A percentile compares a stretch with the other conserved stretches of the same genome.
These are phyloP conservation scores for Ctena decussata DNA, from an alignment of 2,888 invertebrate species.

Conservation along the genomic window DNA sequence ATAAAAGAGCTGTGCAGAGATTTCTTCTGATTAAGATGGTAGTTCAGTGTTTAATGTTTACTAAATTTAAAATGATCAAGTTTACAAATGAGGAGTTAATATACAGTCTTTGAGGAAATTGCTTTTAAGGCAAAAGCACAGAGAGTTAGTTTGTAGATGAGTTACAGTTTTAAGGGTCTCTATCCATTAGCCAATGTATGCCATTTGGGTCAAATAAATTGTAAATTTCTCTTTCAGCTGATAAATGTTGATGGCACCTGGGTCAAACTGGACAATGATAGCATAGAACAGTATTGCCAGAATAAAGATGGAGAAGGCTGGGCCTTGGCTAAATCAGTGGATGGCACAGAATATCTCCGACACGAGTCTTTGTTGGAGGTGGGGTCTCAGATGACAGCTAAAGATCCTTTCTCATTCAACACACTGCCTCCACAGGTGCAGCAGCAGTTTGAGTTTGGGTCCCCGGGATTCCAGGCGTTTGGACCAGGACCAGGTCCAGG, in stretches of 20 bases:
- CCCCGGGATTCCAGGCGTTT: constrained; percentile 39
- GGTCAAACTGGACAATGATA: constrained; percentile 94
- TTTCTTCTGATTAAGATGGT: no score
- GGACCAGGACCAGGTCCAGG: constrained; percentile 23
- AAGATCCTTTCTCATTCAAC: constrained; percentile 79
- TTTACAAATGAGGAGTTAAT: no score
- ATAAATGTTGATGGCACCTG: constrained; percentile 98
- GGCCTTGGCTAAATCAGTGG: constrained; percentile 91
- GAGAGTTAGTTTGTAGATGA: no score
- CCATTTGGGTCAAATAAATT: no score
- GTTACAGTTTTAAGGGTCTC: no score
- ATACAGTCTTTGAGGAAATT: no score
- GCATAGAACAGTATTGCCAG: constrained; percentile 90
- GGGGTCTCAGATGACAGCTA: constrained; percentile 56
- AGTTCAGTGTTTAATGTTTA: no score
- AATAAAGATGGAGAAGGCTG: constrained; percentile 91
- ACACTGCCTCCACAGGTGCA: constrained; percentile 72
- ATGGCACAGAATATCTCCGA: constrained; percentile 90
- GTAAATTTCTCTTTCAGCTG: constrained; percentile 89
- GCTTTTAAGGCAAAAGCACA: no score
- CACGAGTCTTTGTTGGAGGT: constrained; percentile 87
- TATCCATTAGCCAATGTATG: no score
- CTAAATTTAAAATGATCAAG: no score
- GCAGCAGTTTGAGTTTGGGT: constrained; percentile 89
- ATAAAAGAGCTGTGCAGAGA: no score